Percentiles rank a stretch among this genome's conserved stretches.
Conservation (phyloP, 2,888 invertebrate species). For the Hemicrepidius hirtus region DNA sequence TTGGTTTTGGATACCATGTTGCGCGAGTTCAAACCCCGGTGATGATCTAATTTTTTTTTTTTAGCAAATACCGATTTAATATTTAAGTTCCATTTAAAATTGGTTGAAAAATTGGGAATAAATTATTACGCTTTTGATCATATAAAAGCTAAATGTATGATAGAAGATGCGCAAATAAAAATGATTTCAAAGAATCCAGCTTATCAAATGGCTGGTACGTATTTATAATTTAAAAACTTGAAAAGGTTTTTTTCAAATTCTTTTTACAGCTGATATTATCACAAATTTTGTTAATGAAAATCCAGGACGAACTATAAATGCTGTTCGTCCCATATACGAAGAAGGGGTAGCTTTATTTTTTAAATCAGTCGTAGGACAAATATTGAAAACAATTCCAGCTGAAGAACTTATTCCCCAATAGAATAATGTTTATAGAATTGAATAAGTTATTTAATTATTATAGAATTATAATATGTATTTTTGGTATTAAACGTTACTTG, state of each 20-base stretch:
- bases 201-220: not conserved
- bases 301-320: not conserved
- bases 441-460: too few relatives aligned
- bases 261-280: constrained; percentile 23
- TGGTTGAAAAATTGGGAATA: constrained; percentile 10
- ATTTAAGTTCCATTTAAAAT: not conserved
- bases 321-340: not conserved
- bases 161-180: not conserved
- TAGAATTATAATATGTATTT: too few relatives aligned
- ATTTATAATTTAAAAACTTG: not conserved
- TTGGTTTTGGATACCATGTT: too few relatives aligned
- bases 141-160: not conserved
- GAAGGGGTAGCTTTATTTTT: not conserved
- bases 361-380: constrained; percentile 73
- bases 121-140: constrained; percentile 19
- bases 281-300: constrained; percentile 21
- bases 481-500: too few relatives aligned
- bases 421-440: too few relatives aligned
- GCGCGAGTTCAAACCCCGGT: too few relatives aligned
- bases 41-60: not conserved
- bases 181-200: constrained; percentile 19
- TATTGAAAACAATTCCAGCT: constrained; percentile 76
- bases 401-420: constrained; percentile 74
- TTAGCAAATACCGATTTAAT: constrained; percentile 1
- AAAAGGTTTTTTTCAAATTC: too few relatives aligned